A percentile compares a stretch with the other conserved stretches of the same genome.
These are phyloP conservation scores for Allolobophora icterica DNA, from an alignment of 2,888 invertebrate species.

Conservation along the genomic window DNA sequence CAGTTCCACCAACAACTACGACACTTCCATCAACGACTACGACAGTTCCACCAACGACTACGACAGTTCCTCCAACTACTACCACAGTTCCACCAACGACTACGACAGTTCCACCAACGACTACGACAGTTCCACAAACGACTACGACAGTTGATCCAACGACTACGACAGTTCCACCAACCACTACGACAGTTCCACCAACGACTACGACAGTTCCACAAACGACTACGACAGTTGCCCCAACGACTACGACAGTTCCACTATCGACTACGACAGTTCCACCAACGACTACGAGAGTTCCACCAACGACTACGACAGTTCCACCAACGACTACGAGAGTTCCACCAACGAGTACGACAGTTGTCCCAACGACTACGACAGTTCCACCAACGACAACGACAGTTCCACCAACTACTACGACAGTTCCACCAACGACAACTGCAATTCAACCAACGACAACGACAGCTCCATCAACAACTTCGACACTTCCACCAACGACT, in stretches of 20 bases:
- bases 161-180: no score
- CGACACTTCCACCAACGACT: background rate
- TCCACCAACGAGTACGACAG: background rate
- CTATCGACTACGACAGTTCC: background rate
- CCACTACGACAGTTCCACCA: background rate
- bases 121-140: background rate
- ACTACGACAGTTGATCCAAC: no score
- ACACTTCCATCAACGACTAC: background rate
- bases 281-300: background rate
- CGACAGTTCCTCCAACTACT: background rate
- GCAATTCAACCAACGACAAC: background rate
- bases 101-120: background rate
- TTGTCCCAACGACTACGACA: background rate
- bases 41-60: constrained; percentile 7
- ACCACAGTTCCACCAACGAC: background rate
- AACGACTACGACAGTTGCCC: background rate
- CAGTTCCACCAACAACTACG: no score
- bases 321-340: background rate
- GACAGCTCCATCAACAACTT: background rate
- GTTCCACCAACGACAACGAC: background rate
- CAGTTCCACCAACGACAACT: background rate
- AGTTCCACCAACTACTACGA: no score
- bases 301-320: background rate
- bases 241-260: background rate
- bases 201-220: background rate